Conservation (phyloP, 2,888 invertebrate species). For the Formica aserva region DNA sequence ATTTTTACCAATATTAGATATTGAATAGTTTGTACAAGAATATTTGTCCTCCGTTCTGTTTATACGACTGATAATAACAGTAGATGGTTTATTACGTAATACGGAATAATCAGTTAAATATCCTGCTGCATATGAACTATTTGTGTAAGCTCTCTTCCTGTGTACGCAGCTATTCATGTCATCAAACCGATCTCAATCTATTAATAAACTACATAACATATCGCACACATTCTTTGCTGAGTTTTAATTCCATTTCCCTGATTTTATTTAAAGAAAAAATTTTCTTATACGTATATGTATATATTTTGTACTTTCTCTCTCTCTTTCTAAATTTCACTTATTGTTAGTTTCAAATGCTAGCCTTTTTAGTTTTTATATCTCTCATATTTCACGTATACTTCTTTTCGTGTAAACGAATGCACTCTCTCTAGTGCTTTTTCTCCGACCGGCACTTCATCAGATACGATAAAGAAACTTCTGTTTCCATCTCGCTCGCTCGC, state of each 20-base stretch:
- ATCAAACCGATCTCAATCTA: constrained; percentile 19
- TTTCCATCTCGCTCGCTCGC: constrained; percentile 31
- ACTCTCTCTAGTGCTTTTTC: constrained; percentile 31
- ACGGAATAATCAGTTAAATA: constrained; percentile 14
- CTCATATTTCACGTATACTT: constrained; percentile 8
- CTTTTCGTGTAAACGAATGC: not conserved
- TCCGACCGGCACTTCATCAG: constrained; percentile 37
- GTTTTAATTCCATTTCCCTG: not conserved
- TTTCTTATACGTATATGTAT: not conserved
- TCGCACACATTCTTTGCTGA: not conserved
- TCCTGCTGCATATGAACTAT: constrained; percentile 3
- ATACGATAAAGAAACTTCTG: constrained; percentile 67
- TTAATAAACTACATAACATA: constrained; percentile 36
- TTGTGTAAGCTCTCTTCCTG: constrained; percentile 32
- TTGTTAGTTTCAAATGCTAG: not conserved
- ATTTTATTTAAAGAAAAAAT: constrained; percentile 9
- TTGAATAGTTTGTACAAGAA: not conserved
- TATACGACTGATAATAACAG: not conserved
- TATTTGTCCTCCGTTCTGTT: not conserved
- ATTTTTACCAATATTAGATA: not conserved
- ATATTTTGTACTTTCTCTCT: not conserved
- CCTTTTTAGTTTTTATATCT: not conserved
- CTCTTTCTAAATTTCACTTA: not conserved
- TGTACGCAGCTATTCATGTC: constrained; percentile 41
- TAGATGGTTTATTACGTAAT: constrained; percentile 35